These are phyloP conservation scores for Tautogolabrus adspersus DNA, from an alignment of 2,113 vertebrate species.

Conservation along the genomic window DNA sequence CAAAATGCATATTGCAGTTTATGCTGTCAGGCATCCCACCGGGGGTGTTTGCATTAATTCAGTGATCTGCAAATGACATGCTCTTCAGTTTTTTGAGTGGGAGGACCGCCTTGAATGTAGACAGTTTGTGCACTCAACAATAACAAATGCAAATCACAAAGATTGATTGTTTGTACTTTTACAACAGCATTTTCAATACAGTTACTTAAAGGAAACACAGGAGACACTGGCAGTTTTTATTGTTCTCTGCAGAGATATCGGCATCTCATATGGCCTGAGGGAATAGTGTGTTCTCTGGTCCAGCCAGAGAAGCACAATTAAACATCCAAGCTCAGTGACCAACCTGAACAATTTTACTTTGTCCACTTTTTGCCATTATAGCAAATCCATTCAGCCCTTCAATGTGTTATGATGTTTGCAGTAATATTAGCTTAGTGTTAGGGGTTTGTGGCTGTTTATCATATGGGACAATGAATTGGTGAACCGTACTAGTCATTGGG, in stretches of 20 bases:
- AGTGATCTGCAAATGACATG: constrained; percentile 47
- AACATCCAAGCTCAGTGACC: neutral
- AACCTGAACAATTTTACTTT: constrained; percentile 12
- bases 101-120: constrained; percentile 25
- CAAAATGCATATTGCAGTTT: constrained; percentile 22
- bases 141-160: constrained; percentile 29
- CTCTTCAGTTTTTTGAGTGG: constrained; percentile 47
- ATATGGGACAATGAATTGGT: constrained; percentile 64
- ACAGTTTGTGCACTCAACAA: neutral
- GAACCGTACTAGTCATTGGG: constrained; percentile 61
- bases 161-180: constrained; percentile 11
- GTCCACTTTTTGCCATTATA: constrained; percentile 1
- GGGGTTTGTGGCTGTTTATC: constrained; percentile 59
- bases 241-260: neutral
- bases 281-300: neutral
- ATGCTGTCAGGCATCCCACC: constrained; percentile 11
- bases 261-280: neutral
- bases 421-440: constrained; percentile 34
- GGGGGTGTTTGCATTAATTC: constrained; percentile 47
- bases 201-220: neutral
- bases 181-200: constrained; percentile 1
- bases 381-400: constrained; percentile 8
- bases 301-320: neutral
- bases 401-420: constrained; percentile 41
- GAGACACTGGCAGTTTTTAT: neutral